phyloP scores from a whole-genome alignment of 1,140 invertebrate genomes.

The Samia ricini region DNA sequence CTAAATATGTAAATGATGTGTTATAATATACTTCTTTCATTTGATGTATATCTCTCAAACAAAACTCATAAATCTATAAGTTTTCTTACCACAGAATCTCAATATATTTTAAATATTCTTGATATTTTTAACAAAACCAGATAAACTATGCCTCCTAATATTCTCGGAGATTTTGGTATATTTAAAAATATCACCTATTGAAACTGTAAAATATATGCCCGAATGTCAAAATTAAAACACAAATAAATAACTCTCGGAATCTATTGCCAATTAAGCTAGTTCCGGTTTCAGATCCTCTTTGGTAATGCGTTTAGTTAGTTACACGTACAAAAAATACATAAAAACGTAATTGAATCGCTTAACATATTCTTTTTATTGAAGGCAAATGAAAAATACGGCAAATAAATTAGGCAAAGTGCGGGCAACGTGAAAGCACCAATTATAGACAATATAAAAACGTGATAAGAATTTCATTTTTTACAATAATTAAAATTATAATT shows the following conservation, averaged over 20 bases:
- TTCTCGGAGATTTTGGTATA: not conserved
- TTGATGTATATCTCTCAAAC: too few relatives aligned
- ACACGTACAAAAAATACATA: conserved; percentile 31
- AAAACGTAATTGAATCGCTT: conserved; percentile 54
- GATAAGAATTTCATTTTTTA: too few relatives aligned
- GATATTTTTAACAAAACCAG: too few relatives aligned
- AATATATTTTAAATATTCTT: too few relatives aligned
- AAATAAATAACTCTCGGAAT: not conserved
- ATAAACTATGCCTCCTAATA: too few relatives aligned
- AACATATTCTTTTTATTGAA: conserved; percentile 46
- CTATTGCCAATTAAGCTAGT: conserved; percentile 29
- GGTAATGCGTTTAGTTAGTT: conserved; percentile 46
- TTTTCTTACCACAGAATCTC: too few relatives aligned
- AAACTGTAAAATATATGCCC: not conserved
- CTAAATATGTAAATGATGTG: too few relatives aligned
- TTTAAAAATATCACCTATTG: not conserved
- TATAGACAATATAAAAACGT: too few relatives aligned
- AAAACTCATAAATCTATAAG: too few relatives aligned
- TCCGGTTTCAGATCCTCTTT: conserved; percentile 68
- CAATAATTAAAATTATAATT: too few relatives aligned
- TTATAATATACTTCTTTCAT: too few relatives aligned
- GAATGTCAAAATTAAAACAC: not conserved
- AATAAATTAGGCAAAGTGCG: not conserved
- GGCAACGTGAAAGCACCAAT: too few relatives aligned
- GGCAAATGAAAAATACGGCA: conserved; percentile 25